Conservation (phyloP, 2,113 vertebrate species). For the Psammodynastes pulverulentus region DNA sequence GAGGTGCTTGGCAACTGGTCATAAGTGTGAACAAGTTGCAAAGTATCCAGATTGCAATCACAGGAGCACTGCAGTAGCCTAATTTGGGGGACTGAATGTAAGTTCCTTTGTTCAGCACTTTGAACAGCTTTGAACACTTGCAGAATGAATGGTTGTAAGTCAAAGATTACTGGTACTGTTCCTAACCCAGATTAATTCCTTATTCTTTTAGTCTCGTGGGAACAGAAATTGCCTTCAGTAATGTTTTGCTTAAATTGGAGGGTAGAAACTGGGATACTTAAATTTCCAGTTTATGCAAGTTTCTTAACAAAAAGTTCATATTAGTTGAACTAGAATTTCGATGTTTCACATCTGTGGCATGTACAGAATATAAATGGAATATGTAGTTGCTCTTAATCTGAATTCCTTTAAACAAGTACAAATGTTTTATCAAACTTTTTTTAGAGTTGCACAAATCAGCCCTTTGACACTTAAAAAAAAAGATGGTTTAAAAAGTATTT, state of each 20-base stretch:
- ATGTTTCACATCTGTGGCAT: not conserved
- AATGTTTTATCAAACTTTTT: not conserved
- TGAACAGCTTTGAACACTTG: not conserved
- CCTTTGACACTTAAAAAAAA: not conserved
- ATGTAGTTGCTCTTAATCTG: not conserved
- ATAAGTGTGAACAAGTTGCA: not conserved
- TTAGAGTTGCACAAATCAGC: not conserved
- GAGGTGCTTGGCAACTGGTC: not conserved
- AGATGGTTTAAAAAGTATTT: not conserved
- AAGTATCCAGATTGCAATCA: not conserved
- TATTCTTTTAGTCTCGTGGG: not conserved
- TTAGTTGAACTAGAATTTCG: not conserved
- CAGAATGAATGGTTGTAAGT: not conserved
- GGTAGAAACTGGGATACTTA: not conserved
- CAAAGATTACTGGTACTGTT: not conserved
- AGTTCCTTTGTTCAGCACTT: not conserved
- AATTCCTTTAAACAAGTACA: not conserved
- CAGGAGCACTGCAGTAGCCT: not conserved
- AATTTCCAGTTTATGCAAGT: not conserved
- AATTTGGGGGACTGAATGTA: not conserved
- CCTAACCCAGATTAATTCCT: not conserved
- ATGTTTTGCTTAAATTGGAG: not conserved
- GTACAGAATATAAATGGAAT: not conserved
- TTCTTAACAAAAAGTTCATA: not conserved
- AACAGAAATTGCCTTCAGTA: not conserved